These are phyloP conservation scores for Diachasmimorpha longicaudata DNA, from an alignment of 1,140 invertebrate genomes.

Conservation along the genomic window DNA sequence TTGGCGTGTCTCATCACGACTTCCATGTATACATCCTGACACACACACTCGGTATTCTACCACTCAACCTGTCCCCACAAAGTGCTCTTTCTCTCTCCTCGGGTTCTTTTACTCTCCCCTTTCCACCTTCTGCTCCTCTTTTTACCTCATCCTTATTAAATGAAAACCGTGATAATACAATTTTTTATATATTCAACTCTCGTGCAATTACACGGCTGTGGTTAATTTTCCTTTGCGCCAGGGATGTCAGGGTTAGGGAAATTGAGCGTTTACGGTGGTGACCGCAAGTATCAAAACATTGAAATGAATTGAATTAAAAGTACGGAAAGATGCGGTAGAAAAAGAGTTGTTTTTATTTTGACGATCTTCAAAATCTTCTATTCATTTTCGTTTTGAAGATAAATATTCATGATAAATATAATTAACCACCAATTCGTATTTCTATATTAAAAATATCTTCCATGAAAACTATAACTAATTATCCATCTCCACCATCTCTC, in stretches of 20 bases:
- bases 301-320: background rate
- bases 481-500: background rate
- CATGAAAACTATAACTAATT: too few species aligned
- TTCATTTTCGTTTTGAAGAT: too few species aligned
- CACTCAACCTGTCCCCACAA: background rate
- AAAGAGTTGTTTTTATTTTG: background rate
- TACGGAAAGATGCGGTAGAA: background rate
- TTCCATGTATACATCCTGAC: constrained; percentile 1
- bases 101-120: constrained; percentile 3
- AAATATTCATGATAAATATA: too few species aligned
- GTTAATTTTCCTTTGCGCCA: constrained; percentile 25
- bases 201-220: constrained; percentile 25
- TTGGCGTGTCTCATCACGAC: constrained; percentile 13
- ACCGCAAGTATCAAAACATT: background rate
- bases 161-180: constrained; percentile 32
- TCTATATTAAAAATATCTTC: too few species aligned
- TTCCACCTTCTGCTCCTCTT: background rate
- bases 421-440: too few species aligned
- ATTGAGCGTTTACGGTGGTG: constrained; percentile 12
- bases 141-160: constrained; percentile 20
- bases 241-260: constrained; percentile 15
- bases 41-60: background rate
- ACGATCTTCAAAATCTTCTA: too few species aligned
- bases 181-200: constrained; percentile 22
- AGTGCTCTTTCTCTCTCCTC: background rate